Evolutionary conservation across 1,140 invertebrate genomes (phyloP).

Genomic region (Zelostemma sp.): DNA sequence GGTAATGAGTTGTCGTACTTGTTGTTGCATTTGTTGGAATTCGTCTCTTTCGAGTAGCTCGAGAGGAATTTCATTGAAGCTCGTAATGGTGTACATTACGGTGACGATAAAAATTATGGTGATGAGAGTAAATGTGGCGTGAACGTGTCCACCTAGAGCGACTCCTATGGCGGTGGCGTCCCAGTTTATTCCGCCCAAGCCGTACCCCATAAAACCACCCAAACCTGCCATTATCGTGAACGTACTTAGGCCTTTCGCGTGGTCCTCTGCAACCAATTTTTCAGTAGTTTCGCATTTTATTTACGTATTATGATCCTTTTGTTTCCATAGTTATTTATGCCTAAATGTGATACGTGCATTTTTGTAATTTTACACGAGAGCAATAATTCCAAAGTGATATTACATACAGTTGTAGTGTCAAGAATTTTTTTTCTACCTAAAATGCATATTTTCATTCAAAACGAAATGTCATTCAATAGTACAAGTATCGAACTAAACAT

Average conservation of each 20-base stretch:
- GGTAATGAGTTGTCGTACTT: conserved; percentile 50
- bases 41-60: conserved; percentile 70
- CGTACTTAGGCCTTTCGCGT: conserved; percentile 91
- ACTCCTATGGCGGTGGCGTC: conserved; percentile 83
- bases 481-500: too few species aligned
- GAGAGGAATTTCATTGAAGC: conserved; percentile 90
- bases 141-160: conserved; percentile 87
- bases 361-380: too few species aligned
- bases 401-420: too few species aligned
- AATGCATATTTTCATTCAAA: too few species aligned
- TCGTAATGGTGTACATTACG: conserved; percentile 84
- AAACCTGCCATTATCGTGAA: conserved; percentile 97
- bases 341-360: too few species aligned
- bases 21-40: conserved; percentile 60
- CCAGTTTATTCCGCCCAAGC: conserved; percentile 94
- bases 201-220: conserved; percentile 94
- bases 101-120: conserved; percentile 88
- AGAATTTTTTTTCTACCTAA: too few species aligned
- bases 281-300: neutral
- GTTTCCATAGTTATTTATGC: too few species aligned
- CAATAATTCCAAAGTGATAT: too few species aligned
- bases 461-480: too few species aligned
- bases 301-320: too few species aligned
- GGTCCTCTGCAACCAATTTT: conserved; percentile 83
- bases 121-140: conserved; percentile 90